Percentiles rank a stretch among this genome's conserved stretches.
Conservation (phyloP, 2,888 invertebrate genomes). For the Hipparchia sbordonii region DNA sequence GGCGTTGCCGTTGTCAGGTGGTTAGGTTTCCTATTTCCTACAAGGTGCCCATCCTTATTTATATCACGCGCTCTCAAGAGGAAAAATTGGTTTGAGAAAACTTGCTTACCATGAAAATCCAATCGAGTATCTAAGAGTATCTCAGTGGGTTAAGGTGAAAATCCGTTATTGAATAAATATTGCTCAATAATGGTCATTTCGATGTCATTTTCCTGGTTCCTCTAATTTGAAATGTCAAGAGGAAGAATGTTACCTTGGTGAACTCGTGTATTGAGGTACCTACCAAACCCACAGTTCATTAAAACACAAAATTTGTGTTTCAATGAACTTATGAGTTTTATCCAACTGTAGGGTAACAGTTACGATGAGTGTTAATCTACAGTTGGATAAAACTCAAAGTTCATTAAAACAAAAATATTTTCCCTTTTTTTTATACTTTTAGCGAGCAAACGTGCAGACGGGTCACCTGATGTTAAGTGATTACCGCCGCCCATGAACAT, state of each 20-base stretch:
- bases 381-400: too few relatives aligned
- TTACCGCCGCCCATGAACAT: too few relatives aligned
- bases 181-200: background rate
- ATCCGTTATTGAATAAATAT: constrained; percentile 17
- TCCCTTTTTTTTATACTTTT: too few relatives aligned
- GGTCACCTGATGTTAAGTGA: too few relatives aligned
- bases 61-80: background rate
- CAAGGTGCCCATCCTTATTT: background rate
- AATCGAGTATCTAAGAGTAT: constrained; percentile 5
- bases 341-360: too few relatives aligned
- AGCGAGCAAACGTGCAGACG: too few relatives aligned
- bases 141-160: constrained; percentile 16
- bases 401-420: too few relatives aligned
- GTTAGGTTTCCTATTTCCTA: constrained; percentile 4
- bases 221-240: background rate
- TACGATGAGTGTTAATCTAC: too few relatives aligned
- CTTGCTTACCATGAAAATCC: constrained; percentile 10
- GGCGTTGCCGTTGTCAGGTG: too few relatives aligned
- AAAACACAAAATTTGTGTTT: too few relatives aligned
- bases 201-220: constrained; percentile 8
- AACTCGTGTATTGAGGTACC: background rate
- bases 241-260: constrained; percentile 1
- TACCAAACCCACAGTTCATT: too few relatives aligned
- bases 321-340: too few relatives aligned
- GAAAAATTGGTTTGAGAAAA: background rate